Conservation (phyloP, 2,888 invertebrate species). For the Standfussiana lucernea region DNA sequence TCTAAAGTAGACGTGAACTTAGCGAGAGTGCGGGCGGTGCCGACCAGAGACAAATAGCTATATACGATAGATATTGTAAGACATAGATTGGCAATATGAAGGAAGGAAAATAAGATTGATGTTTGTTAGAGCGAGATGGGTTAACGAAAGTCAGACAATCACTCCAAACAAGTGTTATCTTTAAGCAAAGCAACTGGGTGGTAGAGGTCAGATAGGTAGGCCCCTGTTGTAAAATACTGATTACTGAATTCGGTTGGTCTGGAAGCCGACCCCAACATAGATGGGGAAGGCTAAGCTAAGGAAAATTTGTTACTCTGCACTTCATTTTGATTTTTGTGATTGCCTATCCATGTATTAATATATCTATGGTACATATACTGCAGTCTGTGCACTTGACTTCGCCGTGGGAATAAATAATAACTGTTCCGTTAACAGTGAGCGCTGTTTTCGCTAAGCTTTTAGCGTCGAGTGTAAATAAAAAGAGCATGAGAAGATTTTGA, state of each 20-base stretch:
- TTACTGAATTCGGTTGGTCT: too few species aligned
- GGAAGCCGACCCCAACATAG: too few species aligned
- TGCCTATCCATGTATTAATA: neutral
- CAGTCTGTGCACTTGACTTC: slow-evolving; percentile 61
- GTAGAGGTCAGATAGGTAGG: neutral
- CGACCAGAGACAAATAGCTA: slow-evolving; percentile 11
- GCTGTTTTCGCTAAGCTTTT: slow-evolving; percentile 59
- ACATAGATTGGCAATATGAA: slow-evolving; percentile 8
- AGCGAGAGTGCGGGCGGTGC: slow-evolving; percentile 35
- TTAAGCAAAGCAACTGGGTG: too few species aligned
- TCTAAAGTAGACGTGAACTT: slow-evolving; percentile 46
- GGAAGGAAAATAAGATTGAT: neutral
- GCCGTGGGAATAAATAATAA: slow-evolving; percentile 69
- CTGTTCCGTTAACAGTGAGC: slow-evolving; percentile 64
- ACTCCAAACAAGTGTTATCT: neutral
- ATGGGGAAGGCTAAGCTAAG: too few species aligned
- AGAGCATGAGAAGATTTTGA: slow-evolving; percentile 51
- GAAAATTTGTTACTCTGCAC: neutral
- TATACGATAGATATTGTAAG: too few species aligned
- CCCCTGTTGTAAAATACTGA: neutral
- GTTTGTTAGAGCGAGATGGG: neutral
- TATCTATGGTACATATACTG: slow-evolving; percentile 27
- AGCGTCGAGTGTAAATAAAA: slow-evolving; percentile 52
- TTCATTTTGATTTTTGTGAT: neutral
- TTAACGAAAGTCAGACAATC: neutral